These are phyloP conservation scores for Tadarida brasiliensis DNA, from an alignment of 2,797 vertebrate species.

Conservation along the genomic window DNA sequence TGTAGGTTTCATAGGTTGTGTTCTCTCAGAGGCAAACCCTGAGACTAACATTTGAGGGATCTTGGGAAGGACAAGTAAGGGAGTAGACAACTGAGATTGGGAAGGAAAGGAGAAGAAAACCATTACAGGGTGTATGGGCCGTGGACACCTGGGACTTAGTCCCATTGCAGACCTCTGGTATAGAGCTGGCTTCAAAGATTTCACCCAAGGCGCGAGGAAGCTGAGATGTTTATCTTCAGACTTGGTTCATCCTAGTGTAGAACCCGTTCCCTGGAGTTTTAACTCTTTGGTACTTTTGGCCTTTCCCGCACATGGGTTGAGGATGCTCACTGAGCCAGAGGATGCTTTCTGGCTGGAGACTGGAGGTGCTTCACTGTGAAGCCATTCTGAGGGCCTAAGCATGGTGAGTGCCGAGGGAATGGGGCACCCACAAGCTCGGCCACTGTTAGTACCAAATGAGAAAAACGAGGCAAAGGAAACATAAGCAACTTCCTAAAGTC, in stretches of 20 bases:
- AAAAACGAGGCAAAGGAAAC: neutral
- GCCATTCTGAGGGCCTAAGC: neutral
- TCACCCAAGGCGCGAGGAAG: neutral
- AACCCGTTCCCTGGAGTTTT: neutral
- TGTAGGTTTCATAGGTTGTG: neutral
- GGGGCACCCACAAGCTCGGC: neutral
- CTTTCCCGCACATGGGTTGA: neutral
- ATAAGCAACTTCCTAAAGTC: neutral
- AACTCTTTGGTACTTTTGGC: neutral
- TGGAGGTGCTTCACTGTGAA: neutral
- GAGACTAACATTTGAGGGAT: neutral
- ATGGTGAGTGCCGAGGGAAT: neutral
- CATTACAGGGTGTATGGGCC: neutral
- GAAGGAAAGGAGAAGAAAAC: neutral
- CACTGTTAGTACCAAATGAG: neutral
- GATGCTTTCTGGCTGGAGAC: neutral
- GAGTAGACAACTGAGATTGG: rapidly evolving
- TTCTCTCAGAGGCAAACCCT: slow-evolving; percentile 9
- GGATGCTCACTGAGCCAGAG: neutral
- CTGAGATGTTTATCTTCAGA: neutral
- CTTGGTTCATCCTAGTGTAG: neutral
- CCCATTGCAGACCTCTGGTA: neutral
- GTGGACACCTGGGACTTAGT: neutral
- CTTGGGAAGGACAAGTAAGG: neutral
- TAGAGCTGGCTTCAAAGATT: neutral